Conservation (phyloP, 2,888 invertebrate genomes). For the Cephus spinipes region DNA sequence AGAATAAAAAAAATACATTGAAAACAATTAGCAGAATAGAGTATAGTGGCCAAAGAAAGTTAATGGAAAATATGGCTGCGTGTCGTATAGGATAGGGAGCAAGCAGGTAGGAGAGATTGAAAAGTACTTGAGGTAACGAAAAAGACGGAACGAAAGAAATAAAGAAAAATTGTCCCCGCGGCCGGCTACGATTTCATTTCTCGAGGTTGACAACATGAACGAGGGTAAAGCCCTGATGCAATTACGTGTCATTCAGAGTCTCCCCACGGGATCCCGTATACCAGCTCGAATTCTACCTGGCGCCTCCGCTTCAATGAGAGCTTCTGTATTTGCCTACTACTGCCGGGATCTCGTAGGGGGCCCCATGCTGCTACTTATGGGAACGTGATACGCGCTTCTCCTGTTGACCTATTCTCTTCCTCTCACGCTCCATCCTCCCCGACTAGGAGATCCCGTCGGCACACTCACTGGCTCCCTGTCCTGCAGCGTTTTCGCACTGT, state of each 20-base stretch:
- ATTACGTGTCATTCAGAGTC: constrained; percentile 49
- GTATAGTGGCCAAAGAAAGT: too few relatives aligned
- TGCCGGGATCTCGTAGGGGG: constrained; percentile 19
- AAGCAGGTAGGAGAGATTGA: neutral
- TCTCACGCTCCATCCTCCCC: neutral
- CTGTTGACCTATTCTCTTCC: neutral
- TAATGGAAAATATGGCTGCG: too few relatives aligned
- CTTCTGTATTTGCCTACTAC: constrained; percentile 8
- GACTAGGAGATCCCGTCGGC: neutral
- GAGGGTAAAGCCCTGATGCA: constrained; percentile 32
- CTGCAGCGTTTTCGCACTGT: neutral
- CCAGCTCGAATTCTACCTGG: constrained; percentile 42
- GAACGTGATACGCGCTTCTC: constrained; percentile 53
- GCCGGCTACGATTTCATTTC: constrained; percentile 1
- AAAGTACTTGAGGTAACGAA: neutral
- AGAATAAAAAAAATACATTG: too few relatives aligned
- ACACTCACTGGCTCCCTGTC: neutral
- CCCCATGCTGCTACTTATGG: constrained; percentile 53
- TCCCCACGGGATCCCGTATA: constrained; percentile 34
- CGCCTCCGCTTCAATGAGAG: constrained; percentile 34
- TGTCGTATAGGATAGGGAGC: too few relatives aligned
- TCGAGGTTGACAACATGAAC: neutral
- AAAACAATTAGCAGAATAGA: too few relatives aligned
- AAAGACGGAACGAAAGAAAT: too few relatives aligned
- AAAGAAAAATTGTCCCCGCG: too few relatives aligned